Base-by-base conservation (phyloP, 2,888 invertebrate species). In the Frankliniella intonsa region DNA sequence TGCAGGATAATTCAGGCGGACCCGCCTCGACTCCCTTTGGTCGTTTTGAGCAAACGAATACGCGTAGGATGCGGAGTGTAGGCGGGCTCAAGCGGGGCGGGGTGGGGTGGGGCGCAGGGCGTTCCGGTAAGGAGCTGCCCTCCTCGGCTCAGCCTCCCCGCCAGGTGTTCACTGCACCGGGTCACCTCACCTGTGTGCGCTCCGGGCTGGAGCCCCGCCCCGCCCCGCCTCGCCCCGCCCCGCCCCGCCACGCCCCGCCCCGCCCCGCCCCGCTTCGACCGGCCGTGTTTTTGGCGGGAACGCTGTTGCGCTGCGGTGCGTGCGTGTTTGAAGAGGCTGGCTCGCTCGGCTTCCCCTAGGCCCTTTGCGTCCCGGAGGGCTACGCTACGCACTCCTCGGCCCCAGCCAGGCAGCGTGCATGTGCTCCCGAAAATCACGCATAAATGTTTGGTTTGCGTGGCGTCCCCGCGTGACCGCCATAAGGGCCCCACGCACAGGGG, bases 131-230 rank as follows among this genome's bases (percentile, higher is more conserved):
- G 38, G 38, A 38, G 38, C 38, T 38, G 38, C 38, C 38, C 38
- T 38, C 38, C 38, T 38, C 38, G 38, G 38, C 38, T 38, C 38
- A 38, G 38, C 38, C 38, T 38, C 14, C 55, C 14, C 62, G 62
- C 62, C 62, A 62, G 62, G 62, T 62, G 62, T 62, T 62, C 19
- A n/a, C n/a, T 62, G 62, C 62, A 62, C n/a, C 62, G n/a, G 62
- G 62, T 62, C 62, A 62, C 62, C 11, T 62, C 62, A 62, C 62
- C 62, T 62, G 62, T 62, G 38, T 38, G 38, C 38, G 38, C 38
- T 38, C 38, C 38, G 38, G 38, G 38, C 2, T 38, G 38, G 38
- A 38, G 38, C 38, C 38, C 62, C 62, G 17, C 62, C 11, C 17
- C 62, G 1, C 62, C 17, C 62, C 19, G 62, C 62, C 62, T 8